Conservation (phyloP, 2,797 vertebrate species). For the Lithobates pipiens region DNA sequence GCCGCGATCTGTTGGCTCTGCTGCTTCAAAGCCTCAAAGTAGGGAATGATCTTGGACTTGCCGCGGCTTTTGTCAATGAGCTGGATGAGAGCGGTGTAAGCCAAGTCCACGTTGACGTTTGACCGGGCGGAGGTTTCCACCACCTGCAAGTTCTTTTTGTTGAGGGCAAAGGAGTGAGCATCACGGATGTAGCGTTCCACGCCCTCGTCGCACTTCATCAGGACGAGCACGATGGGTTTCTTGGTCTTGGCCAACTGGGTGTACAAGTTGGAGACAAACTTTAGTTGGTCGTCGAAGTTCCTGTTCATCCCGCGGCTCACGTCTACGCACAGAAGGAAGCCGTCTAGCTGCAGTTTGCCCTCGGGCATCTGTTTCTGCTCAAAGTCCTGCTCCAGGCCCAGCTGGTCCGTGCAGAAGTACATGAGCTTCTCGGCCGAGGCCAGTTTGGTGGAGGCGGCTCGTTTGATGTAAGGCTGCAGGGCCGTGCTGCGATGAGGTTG, state of each 20-base stretch:
- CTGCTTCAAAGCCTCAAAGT: slow-evolving; percentile 96
- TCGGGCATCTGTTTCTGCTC: slow-evolving; percentile 99
- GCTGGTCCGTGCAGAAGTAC: slow-evolving; percentile 99
- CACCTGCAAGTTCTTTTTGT: slow-evolving; percentile 97
- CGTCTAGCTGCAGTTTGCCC: slow-evolving; percentile 92
- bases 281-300: slow-evolving; percentile 97
- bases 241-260: slow-evolving; percentile 95
- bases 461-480: slow-evolving; percentile 94
- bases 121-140: slow-evolving; percentile 96
- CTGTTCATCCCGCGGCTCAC: slow-evolving; percentile 98
- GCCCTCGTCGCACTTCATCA: slow-evolving; percentile 97
- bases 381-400: slow-evolving; percentile 98
- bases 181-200: slow-evolving; percentile 98
- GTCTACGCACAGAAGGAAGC: slow-evolving; percentile 92
- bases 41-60: slow-evolving; percentile 95
- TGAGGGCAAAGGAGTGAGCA: slow-evolving; percentile 91
- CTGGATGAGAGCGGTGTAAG: slow-evolving; percentile 93
- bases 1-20: slow-evolving; percentile 97
- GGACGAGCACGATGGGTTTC: slow-evolving; percentile 90
- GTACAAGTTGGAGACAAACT: slow-evolving; percentile 92
- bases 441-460: slow-evolving; percentile 92
- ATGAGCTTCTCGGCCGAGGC: slow-evolving; percentile 98
- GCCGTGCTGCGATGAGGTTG: slow-evolving; percentile 97
- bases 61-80: slow-evolving; percentile 90
- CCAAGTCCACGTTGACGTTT: slow-evolving; percentile 96